These are phyloP conservation scores for Lordiphosa collinella DNA, from an alignment of 1,140 invertebrate genomes.

Conservation along the genomic window DNA sequence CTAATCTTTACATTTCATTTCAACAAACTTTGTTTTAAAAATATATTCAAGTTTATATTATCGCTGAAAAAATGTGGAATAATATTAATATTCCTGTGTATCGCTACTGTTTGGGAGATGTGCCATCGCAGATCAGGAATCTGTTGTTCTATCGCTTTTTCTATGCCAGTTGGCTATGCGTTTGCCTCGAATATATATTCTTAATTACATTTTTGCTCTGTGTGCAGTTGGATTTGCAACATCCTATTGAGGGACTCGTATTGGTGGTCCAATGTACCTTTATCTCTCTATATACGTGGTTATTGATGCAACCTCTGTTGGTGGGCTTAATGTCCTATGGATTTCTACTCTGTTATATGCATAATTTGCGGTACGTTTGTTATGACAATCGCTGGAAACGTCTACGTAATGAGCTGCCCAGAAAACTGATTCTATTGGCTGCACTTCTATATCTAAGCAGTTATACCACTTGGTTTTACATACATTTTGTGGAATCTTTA, in stretches of 20 bases:
- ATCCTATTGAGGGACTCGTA: not conserved
- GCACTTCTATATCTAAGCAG: not conserved
- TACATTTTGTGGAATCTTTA: not conserved
- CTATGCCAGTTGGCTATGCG: conserved; percentile 5
- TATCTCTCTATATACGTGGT: not conserved
- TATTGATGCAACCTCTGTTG: not conserved
- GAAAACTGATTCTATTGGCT: not conserved
- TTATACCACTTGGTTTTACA: conserved; percentile 19
- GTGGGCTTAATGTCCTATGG: conserved; percentile 12
- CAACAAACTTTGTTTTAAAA: too few relatives aligned
- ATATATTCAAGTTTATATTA: too few relatives aligned
- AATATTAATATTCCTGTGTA: too few relatives aligned
- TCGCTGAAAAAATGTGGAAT: too few relatives aligned
- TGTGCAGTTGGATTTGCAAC: not conserved
- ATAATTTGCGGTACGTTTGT: conserved; percentile 17
- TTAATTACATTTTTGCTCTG: conserved; percentile 13
- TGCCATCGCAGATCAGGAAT: conserved; percentile 3
- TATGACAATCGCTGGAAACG: not conserved
- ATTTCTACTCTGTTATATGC: conserved; percentile 14
- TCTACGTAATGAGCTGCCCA: not conserved
- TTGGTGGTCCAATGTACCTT: not conserved
- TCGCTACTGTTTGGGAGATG: not conserved
- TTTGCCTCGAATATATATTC: conserved; percentile 15
- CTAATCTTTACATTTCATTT: too few relatives aligned
- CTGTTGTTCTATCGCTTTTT: conserved; percentile 23